phyloP scores from a whole-genome alignment of 2,888 invertebrate species.

The Lingula anatina region DNA sequence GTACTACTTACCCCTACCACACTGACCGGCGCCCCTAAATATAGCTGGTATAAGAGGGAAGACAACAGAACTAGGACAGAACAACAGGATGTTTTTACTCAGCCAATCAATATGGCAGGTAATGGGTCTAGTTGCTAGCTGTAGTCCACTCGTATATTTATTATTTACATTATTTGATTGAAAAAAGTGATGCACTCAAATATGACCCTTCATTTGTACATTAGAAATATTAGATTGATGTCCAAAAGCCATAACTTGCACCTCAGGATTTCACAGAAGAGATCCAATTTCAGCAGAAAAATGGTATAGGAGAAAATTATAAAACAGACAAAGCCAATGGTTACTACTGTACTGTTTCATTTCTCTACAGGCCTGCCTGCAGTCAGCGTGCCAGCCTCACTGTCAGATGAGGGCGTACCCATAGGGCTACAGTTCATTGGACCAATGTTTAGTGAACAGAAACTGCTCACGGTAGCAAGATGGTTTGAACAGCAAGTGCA shows the following conservation, averaged over 20 bases:
- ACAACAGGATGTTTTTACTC: conserved; percentile 89
- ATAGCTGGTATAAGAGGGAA: conserved; percentile 68
- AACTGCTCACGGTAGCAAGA: conserved; percentile 71
- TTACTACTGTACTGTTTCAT: no score
- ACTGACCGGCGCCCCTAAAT: conserved; percentile 75
- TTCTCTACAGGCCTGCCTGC: conserved; percentile 69
- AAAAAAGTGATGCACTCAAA: no score
- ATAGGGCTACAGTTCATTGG: conserved; percentile 86
- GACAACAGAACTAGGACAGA: conserved; percentile 84
- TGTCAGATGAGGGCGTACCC: conserved; percentile 70
- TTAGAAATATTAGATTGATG: no score
- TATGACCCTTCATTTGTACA: no score
- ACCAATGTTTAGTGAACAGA: conserved; percentile 68
- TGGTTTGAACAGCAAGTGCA: conserved; percentile 59
- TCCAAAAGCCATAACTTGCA: no score
- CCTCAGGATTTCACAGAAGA: no score
- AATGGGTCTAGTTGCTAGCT: conserved; percentile 26
- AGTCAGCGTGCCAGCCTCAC: conserved; percentile 72
- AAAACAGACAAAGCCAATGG: no score
- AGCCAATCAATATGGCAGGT: conserved; percentile 95
- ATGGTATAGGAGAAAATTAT: no score
- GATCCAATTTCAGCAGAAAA: no score
- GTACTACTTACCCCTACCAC: conserved; percentile 89
- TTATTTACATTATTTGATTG: background rate
- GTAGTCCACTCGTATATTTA: background rate